Evolutionary conservation across 2,113 vertebrate genomes (phyloP), one percentile per base, ranked within the genome.

Genomic region (Aplodontia rufa): DNA sequence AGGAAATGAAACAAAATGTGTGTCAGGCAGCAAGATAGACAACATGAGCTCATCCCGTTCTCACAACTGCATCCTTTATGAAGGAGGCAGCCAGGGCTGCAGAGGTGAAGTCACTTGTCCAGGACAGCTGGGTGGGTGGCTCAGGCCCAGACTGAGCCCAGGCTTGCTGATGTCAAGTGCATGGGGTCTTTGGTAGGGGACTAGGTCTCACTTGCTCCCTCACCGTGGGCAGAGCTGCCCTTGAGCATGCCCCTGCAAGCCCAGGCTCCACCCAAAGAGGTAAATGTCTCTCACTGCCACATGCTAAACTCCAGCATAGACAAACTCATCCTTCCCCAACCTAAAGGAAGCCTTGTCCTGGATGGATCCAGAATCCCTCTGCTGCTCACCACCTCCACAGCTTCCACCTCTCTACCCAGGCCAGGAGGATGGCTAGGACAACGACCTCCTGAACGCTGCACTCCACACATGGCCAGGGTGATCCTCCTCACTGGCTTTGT

Each of bases 81-180:
- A 45, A n/a, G 49, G 26, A 82, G 32, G 66, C 0, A 1, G 55
- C 53, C 2, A 0, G 12, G 16, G 35, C 66, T 37, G 14, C 8
- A 74, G 5, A n/a, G 64, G 45, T 1, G 16, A 68, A 26, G 82
- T 49, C 16, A 9, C 62, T 55, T 30, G 1, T 40, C 47, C 53
- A 24, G 9, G 51, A 37, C 32, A 37, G 35, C 58, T 0, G 1
- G 2, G 37, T 17, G 28, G 47, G 45, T 0, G 42, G 40, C 74
- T 5, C 0, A 19, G 5, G 84, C 49, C 51, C 88, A 40, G 88
- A n/a, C 45, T 9, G n/a, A 84, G 64, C 58, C 58, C 58, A 42
- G 58, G 45, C 10, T n/a, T 24, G 10, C 16, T 12, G 37, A 69
- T 37, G 68, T 30, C 72, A 75, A 30, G 45, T 0, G 0, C 11